phyloP scores from a whole-genome alignment of 2,888 invertebrate genomes.

The Acronicta psi region DNA sequence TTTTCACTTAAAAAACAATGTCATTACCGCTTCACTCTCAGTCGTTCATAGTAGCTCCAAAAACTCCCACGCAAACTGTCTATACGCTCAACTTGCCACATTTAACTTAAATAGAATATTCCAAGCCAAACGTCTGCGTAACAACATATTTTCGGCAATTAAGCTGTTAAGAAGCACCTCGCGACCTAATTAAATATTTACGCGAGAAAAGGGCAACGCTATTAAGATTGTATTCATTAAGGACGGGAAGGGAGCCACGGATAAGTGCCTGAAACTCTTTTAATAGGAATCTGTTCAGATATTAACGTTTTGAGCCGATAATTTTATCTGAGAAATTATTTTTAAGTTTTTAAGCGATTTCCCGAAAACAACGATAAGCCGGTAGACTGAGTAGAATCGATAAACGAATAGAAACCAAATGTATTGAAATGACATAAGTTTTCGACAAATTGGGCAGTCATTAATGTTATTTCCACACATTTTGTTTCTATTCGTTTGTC shows the following conservation, averaged over 20 bases:
- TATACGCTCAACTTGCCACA: constrained; percentile 20
- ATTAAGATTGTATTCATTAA: constrained; percentile 79
- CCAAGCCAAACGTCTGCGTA: constrained; percentile 44
- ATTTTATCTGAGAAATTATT: background rate
- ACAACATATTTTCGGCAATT: constrained; percentile 74
- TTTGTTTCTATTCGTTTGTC: too few species aligned
- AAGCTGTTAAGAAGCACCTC: constrained; percentile 74
- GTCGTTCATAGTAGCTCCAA: constrained; percentile 8
- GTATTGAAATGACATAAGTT: too few species aligned
- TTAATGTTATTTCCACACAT: too few species aligned
- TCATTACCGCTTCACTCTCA: background rate
- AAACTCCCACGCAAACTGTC: constrained; percentile 14
- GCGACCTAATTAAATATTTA: constrained; percentile 82
- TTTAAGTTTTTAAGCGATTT: too few species aligned
- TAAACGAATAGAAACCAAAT: too few species aligned
- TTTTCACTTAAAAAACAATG: constrained; percentile 4
- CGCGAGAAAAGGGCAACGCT: constrained; percentile 71
- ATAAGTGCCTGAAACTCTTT: constrained; percentile 21
- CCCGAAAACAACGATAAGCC: too few species aligned
- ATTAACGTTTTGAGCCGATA: constrained; percentile 32
- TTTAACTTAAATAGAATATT: constrained; percentile 41
- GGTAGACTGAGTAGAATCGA: too few species aligned
- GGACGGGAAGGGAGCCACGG: constrained; percentile 35
- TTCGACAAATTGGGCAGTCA: too few species aligned
- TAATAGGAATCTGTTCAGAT: constrained; percentile 41